Conservation (phyloP, 2,797 vertebrate genomes). For the Sebastes nivosus region DNA sequence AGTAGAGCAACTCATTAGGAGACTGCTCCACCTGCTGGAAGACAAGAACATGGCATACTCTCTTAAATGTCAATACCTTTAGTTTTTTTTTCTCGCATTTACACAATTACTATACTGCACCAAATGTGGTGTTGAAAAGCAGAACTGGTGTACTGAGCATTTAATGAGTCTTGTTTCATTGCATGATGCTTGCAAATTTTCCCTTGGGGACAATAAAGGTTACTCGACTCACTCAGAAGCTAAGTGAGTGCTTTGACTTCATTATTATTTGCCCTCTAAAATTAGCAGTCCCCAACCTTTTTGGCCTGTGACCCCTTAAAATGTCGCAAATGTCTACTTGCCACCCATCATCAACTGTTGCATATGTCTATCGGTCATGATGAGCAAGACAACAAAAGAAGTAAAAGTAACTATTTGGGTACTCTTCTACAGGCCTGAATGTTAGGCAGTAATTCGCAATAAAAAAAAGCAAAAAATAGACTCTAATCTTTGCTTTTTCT, state of each 20-base stretch:
- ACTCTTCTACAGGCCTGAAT: neutral
- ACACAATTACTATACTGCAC: neutral
- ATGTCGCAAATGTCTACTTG: neutral
- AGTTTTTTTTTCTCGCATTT: neutral
- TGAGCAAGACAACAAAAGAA: neutral
- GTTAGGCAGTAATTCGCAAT: neutral
- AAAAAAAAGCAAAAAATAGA: neutral
- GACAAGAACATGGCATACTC: neutral
- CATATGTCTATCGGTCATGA: neutral
- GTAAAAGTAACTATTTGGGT: neutral
- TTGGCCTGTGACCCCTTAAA: neutral
- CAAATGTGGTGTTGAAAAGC: neutral
- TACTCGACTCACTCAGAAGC: neutral
- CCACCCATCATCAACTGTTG: neutral
- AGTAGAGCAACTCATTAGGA: constrained; percentile 89
- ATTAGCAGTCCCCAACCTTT: neutral
- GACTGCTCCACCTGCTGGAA: constrained; percentile 84
- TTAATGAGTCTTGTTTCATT: neutral
- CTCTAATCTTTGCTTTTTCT: no score
- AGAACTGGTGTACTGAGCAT: neutral
- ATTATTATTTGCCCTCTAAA: neutral
- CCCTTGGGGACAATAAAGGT: no score
- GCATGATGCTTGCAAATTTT: neutral
- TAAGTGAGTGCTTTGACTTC: neutral
- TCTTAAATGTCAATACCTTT: neutral